Evolutionary conservation across 1,140 invertebrate genomes (phyloP).

Genomic region (Sycophaga agraensis): DNA sequence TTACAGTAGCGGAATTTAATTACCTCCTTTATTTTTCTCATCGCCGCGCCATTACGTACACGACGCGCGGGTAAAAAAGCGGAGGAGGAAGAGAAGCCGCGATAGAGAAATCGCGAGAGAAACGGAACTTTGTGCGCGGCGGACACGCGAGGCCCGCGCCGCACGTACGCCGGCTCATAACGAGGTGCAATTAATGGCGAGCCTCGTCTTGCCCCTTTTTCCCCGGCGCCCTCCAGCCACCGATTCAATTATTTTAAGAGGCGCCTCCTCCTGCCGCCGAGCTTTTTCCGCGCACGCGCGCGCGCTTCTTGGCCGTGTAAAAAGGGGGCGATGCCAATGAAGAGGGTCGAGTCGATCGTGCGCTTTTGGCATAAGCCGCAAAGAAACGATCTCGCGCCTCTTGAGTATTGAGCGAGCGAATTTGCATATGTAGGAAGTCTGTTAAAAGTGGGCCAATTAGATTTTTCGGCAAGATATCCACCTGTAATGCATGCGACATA

Average conservation of each 20-base stretch:
- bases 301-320: too few relatives aligned
- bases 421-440: too few relatives aligned
- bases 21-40: conserved; percentile 21
- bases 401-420: too few relatives aligned
- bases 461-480: too few relatives aligned
- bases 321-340: too few relatives aligned
- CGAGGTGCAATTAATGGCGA: conserved; percentile 22
- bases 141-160: background rate
- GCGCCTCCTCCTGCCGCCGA: background rate
- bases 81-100: background rate
- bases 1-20: conserved; percentile 23
- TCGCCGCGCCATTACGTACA: background rate
- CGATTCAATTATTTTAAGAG: conserved; percentile 19
- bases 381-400: too few relatives aligned
- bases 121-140: conserved; percentile 9
- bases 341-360: too few relatives aligned
- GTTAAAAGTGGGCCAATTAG: too few relatives aligned
- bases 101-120: background rate
- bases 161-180: conserved; percentile 15
- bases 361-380: too few relatives aligned
- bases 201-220: conserved; percentile 1
- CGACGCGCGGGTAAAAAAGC: conserved; percentile 20
- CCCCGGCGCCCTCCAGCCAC: background rate
- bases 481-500: too few relatives aligned
- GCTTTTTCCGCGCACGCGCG: background rate